Evolutionary conservation across 1,140 invertebrate genomes (phyloP).

Genomic region (Chionoecetes opilio): DNA sequence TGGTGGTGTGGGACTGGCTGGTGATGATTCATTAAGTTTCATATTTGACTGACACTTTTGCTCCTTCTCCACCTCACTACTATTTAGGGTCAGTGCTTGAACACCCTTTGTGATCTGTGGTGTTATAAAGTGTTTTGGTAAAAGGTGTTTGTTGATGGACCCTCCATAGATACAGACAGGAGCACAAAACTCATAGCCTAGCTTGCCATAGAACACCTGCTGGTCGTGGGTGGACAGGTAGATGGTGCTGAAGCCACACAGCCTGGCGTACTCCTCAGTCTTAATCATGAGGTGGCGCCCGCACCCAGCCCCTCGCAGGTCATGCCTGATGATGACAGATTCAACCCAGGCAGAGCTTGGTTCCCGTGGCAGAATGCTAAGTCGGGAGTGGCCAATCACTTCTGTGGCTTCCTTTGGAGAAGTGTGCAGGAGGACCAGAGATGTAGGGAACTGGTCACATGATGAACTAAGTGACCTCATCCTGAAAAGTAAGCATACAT

Average conservation of each 20-base stretch:
- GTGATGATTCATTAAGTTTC: background rate
- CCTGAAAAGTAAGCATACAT: constrained; percentile 51
- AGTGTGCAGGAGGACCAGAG: constrained; percentile 66
- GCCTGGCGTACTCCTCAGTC: constrained; percentile 78
- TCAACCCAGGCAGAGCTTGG: constrained; percentile 79
- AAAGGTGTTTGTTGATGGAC: constrained; percentile 57
- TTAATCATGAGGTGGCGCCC: constrained; percentile 80
- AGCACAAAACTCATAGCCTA: constrained; percentile 81
- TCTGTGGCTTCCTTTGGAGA: constrained; percentile 10
- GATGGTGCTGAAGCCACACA: constrained; percentile 72
- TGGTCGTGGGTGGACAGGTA: constrained; percentile 81
- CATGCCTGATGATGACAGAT: constrained; percentile 79
- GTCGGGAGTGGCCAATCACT: constrained; percentile 76
- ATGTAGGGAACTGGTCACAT: constrained; percentile 79
- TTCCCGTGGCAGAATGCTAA: constrained; percentile 66
- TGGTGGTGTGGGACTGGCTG: background rate
- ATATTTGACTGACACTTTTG: background rate
- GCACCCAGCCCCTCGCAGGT: constrained; percentile 80
- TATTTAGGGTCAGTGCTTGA: background rate
- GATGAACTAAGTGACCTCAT: constrained; percentile 75
- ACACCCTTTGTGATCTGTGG: background rate
- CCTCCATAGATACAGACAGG: constrained; percentile 80
- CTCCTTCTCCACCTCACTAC: background rate
- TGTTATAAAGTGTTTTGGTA: constrained; percentile 70
- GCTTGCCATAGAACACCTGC: constrained; percentile 80